These are phyloP conservation scores for Xylota segnis DNA, from an alignment of 2,888 invertebrate species.

Conservation along the genomic window DNA sequence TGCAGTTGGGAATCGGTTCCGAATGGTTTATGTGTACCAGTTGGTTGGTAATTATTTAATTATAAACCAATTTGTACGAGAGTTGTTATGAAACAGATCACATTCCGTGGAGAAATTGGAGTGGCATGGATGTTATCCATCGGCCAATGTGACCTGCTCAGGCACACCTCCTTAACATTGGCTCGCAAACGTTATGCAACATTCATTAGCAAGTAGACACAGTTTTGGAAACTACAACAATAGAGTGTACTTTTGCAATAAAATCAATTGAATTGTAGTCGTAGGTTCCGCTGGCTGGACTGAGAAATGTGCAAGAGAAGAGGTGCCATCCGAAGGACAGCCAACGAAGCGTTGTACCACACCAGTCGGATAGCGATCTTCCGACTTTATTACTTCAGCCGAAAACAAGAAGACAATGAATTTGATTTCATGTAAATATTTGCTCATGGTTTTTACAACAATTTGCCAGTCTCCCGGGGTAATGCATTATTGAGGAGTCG, in stretches of 20 bases:
- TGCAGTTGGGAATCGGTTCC: conserved; percentile 44
- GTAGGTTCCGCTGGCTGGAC: conserved; percentile 31
- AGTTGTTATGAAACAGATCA: conserved; percentile 43
- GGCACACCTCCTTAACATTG: conserved; percentile 26
- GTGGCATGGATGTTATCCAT: conserved; percentile 23
- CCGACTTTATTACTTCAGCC: not conserved
- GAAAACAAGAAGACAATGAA: not conserved
- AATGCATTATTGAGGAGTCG: no score
- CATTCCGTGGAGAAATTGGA: conserved; percentile 60
- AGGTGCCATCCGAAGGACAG: conserved; percentile 35
- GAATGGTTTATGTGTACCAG: conserved; percentile 13
- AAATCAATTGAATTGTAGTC: conserved; percentile 31
- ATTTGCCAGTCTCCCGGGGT: not conserved
- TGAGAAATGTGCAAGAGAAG: not conserved
- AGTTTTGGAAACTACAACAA: not conserved
- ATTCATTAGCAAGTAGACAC: not conserved
- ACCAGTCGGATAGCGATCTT: not conserved
- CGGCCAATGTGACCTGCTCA: not conserved
- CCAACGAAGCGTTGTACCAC: conserved; percentile 1
- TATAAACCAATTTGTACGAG: conserved; percentile 43
- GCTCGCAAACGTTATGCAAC: conserved; percentile 1
- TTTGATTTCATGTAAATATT: conserved; percentile 9
- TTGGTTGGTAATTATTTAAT: conserved; percentile 59
- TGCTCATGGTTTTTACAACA: not conserved
- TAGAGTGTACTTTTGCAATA: conserved; percentile 2